Conservation (phyloP, 2,797 vertebrate species). For the Heteromormyrus szaboi region DNA sequence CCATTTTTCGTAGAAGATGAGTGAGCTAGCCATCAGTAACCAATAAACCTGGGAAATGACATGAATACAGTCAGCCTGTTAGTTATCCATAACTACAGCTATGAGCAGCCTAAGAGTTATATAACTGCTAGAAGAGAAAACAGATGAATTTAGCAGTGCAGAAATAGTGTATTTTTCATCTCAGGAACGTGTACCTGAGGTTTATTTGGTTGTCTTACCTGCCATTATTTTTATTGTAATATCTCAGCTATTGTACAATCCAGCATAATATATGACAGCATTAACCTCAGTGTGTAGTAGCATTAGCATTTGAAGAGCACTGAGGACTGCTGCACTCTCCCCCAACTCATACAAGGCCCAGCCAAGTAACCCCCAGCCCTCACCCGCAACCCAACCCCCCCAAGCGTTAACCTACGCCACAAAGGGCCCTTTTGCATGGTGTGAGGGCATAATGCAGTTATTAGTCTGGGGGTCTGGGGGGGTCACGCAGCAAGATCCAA, state of each 20-base stretch:
- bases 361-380: conserved; percentile 37
- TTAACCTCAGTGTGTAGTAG: neutral
- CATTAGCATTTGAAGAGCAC: neutral
- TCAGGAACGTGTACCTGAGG: neutral
- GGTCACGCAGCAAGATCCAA: conserved; percentile 38
- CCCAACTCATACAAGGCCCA: conserved; percentile 25
- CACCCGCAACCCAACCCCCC: conserved; percentile 31
- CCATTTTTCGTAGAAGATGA: neutral
- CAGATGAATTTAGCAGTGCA: neutral
- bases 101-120: neutral
- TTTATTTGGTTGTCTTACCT: neutral
- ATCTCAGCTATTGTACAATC: neutral
- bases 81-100: neutral
- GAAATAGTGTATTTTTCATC: neutral
- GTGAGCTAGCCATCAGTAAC: neutral
- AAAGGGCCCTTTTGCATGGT: conserved; percentile 49
- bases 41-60: neutral
- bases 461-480: conserved; percentile 42
- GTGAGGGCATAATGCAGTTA: conserved; percentile 47
- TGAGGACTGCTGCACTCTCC: neutral
- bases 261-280: neutral
- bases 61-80: neutral
- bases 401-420: conserved; percentile 38
- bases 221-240: neutral
- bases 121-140: neutral